phyloP scores from a whole-genome alignment of 64 coral and sea anemone genomes.

The Montipora sp. region DNA sequence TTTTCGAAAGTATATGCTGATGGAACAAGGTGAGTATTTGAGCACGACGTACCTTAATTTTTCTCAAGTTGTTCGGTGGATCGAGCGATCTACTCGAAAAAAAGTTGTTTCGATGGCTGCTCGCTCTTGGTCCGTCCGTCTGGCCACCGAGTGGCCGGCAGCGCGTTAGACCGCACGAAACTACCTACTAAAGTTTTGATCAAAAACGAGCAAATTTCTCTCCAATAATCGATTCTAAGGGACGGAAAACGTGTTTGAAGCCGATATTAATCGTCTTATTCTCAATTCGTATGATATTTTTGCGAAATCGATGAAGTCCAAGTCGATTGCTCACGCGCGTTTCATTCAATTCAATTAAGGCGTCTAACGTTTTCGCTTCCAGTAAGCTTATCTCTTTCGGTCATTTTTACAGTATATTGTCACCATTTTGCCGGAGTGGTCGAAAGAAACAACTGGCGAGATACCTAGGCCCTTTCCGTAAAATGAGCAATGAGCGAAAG shows the following conservation, averaged over 20 bases:
- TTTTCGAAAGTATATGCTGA: not conserved
- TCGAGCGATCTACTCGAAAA: not conserved
- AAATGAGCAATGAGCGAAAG: not conserved
- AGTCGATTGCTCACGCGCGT: not conserved
- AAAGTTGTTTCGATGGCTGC: not conserved
- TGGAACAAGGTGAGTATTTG: not conserved
- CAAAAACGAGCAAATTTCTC: not conserved
- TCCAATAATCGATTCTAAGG: not conserved
- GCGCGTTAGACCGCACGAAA: constrained; percentile 36
- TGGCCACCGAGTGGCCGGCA: constrained; percentile 9
- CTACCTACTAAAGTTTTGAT: not conserved
- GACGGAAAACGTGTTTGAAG: not conserved
- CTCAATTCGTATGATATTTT: not conserved
- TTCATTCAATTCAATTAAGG: not conserved
- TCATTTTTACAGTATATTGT: not conserved
- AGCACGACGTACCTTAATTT: not conserved
- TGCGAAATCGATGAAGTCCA: not conserved
- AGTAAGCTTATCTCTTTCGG: no score
- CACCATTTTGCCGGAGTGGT: not conserved
- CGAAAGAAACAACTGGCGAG: not conserved
- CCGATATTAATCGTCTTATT: not conserved
- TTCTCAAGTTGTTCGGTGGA: not conserved
- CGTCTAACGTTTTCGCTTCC: not conserved
- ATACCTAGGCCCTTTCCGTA: not conserved
- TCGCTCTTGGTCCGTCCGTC: constrained; percentile 1